A percentile compares a stretch with the other conserved stretches of the same genome.
phyloP scores from a whole-genome alignment of 2,797 vertebrate genomes.

The Myoxocephalus aenaeus region DNA sequence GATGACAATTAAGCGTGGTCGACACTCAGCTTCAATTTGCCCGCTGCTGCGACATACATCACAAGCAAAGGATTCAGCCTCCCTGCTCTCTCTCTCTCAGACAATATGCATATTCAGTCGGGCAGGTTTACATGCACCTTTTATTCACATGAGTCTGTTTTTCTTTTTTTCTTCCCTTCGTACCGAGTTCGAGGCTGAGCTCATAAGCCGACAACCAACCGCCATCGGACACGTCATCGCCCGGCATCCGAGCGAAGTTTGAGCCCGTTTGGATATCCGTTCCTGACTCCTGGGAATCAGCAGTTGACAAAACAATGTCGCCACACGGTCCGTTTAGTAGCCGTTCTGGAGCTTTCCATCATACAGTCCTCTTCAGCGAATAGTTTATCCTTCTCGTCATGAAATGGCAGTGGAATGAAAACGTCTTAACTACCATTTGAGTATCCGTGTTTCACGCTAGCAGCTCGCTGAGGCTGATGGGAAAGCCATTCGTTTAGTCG shows the following conservation, averaged over 20 bases:
- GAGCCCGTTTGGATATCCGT: slow-evolving; percentile 11
- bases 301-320: not conserved
- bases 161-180: not conserved
- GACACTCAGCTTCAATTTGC: slow-evolving; percentile 88
- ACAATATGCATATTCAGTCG: slow-evolving; percentile 45
- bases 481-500: no score
- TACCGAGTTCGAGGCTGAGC: slow-evolving; percentile 28
- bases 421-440: not conserved
- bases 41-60: slow-evolving; percentile 73
- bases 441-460: not conserved
- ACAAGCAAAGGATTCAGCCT: slow-evolving; percentile 41
- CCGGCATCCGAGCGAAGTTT: slow-evolving; percentile 7
- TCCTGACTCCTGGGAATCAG: not conserved
- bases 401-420: not conserved
- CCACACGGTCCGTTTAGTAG: not conserved
- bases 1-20: slow-evolving; percentile 92
- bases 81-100: not conserved
- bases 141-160: slow-evolving; percentile 19
- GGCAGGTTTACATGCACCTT: slow-evolving; percentile 50
- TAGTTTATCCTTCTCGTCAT: not conserved
- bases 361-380: not conserved
- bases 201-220: slow-evolving; percentile 7
- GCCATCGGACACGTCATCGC: not conserved
- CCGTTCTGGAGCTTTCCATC: not conserved
- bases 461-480: not conserved